Percentiles rank a stretch among this genome's conserved stretches.
Conservation (phyloP, 2,113 vertebrate genomes). For the Coptodon bakossiorum region DNA sequence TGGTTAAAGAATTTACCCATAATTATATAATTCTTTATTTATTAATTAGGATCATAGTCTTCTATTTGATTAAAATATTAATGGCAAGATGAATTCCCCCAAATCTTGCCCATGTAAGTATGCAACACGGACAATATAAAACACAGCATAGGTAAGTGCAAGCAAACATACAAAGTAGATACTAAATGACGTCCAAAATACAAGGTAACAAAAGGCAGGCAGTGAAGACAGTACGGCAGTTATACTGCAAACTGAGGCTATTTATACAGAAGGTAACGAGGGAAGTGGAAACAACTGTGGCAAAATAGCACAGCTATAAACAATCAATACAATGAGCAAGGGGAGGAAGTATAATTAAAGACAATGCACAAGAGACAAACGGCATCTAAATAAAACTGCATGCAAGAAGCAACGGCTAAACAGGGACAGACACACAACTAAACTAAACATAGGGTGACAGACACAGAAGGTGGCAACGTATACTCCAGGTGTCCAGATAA, state of each 20-base stretch:
- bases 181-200: background rate
- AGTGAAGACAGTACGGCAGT: background rate
- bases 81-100: background rate
- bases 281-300: background rate
- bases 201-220: background rate
- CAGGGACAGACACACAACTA: background rate
- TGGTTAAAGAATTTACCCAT: background rate
- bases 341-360: background rate
- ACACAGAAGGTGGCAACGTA: background rate
- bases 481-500: background rate
- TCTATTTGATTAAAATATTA: background rate
- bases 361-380: background rate
- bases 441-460: background rate
- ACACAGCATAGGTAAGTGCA: background rate
- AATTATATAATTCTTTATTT: background rate
- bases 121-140: background rate
- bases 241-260: background rate
- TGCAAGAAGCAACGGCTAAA: background rate
- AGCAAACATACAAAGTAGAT: background rate
- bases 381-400: background rate
- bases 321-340: background rate
- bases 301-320: background rate
- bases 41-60: background rate
- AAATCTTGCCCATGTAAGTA: background rate
- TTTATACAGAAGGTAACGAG: background rate